phyloP scores from a whole-genome alignment of 2,888 invertebrate genomes.

The Platycnemis pennipes region DNA sequence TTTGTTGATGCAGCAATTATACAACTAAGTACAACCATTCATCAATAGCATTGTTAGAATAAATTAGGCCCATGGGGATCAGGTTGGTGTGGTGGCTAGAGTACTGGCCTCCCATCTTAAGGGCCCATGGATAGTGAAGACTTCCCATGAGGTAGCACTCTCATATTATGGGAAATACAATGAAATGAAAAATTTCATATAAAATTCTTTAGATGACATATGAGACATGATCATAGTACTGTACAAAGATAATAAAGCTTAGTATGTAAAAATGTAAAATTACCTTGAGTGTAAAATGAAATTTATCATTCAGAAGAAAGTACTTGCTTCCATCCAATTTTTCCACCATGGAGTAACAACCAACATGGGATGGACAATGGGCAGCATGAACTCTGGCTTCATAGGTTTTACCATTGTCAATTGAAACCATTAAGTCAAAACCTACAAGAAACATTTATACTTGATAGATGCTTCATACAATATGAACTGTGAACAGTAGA shows the following conservation, averaged over 20 bases:
- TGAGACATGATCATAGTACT: background rate
- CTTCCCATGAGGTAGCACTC: background rate
- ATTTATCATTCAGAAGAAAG: slow-evolving; percentile 90
- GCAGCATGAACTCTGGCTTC: slow-evolving; percentile 86
- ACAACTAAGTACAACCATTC: too few relatives aligned
- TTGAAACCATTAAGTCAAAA: slow-evolving; percentile 84
- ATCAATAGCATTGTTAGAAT: too few relatives aligned
- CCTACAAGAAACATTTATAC: slow-evolving; percentile 77
- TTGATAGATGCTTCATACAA: background rate
- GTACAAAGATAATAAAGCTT: background rate
- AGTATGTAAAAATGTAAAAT: slow-evolving; percentile 69
- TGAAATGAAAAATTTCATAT: background rate
- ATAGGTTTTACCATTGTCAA: slow-evolving; percentile 89
- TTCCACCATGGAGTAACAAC: slow-evolving; percentile 91
- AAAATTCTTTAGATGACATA: background rate
- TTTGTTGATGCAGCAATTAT: too few relatives aligned
- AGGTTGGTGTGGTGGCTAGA: too few relatives aligned
- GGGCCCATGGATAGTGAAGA: too few relatives aligned
- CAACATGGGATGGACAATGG: slow-evolving; percentile 94
- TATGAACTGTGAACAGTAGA: too few relatives aligned
- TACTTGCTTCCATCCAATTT: slow-evolving; percentile 84
- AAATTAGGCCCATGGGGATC: too few relatives aligned
- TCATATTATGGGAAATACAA: background rate
- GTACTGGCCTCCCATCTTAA: too few relatives aligned
- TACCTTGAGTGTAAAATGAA: slow-evolving; percentile 90